Percentiles rank a stretch among this genome's conserved stretches.
These are phyloP conservation scores for Timema cristinae DNA, from an alignment of 2,888 invertebrate genomes.

Conservation along the genomic window DNA sequence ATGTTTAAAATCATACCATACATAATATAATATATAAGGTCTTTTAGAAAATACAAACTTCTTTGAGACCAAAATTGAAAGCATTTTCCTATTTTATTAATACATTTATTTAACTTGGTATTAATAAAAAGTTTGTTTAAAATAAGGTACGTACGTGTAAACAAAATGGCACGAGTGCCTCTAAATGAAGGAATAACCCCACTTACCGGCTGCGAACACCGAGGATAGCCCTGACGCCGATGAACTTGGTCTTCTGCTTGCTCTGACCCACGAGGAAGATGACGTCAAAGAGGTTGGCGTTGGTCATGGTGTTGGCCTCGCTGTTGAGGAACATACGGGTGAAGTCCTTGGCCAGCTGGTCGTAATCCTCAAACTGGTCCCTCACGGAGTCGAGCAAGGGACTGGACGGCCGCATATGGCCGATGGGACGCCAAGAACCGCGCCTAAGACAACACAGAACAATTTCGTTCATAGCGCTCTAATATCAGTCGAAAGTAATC, in stretches of 20 bases:
- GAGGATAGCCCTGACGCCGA: slow-evolving; percentile 85
- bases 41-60: too few species aligned
- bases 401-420: slow-evolving; percentile 90
- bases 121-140: too few species aligned
- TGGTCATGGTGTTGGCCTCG: slow-evolving; percentile 70
- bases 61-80: too few species aligned
- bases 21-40: too few species aligned
- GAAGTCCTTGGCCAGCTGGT: slow-evolving; percentile 89
- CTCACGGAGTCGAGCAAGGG: slow-evolving; percentile 87
- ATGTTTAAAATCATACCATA: too few species aligned
- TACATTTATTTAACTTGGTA: too few species aligned
- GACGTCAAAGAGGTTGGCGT: slow-evolving; percentile 84
- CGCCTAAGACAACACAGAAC: slow-evolving; percentile 43
- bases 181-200: too few species aligned
- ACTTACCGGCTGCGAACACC: slow-evolving; percentile 82
- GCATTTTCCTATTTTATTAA: too few species aligned
- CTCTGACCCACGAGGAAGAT: slow-evolving; percentile 88
- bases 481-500: too few species aligned
- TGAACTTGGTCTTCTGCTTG: slow-evolving; percentile 85
- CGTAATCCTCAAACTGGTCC: slow-evolving; percentile 92
- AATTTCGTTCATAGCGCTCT: too few species aligned
- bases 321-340: slow-evolving; percentile 82
- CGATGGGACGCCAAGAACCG: slow-evolving; percentile 91
- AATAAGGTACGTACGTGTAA: too few species aligned
- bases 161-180: too few species aligned